Conservation (phyloP, 1,140 invertebrate species). For the Halyomorpha halys region DNA sequence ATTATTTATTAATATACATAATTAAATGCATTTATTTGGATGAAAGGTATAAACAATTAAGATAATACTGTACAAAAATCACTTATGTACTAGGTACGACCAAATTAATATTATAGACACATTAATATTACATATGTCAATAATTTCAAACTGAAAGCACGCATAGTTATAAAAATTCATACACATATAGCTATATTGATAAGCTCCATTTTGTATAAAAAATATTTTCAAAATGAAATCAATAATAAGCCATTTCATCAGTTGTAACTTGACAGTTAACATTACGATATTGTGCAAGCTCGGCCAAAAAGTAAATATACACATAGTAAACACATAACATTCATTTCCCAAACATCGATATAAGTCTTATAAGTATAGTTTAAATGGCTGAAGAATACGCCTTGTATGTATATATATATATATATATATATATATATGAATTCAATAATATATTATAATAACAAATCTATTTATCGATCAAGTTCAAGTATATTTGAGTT, state of each 20-base stretch:
- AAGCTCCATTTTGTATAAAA: neutral
- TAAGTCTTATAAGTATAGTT: slow-evolving; percentile 11
- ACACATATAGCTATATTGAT: neutral
- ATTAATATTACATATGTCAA: slow-evolving; percentile 4
- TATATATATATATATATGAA: neutral
- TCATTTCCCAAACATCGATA: slow-evolving; percentile 11
- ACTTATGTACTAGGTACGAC: no score
- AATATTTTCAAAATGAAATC: slow-evolving; percentile 6
- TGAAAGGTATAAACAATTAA: no score
- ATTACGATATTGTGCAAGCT: slow-evolving; percentile 7
- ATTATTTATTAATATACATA: no score
- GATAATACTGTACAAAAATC: no score
- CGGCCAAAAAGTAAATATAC: slow-evolving; percentile 9
- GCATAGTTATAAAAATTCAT: slow-evolving; percentile 5
- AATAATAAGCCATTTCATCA: neutral
- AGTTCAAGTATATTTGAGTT: slow-evolving; percentile 3
- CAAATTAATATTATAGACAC: no score
- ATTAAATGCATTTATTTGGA: no score
- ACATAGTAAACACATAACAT: slow-evolving; percentile 9
- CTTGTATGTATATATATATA: neutral
- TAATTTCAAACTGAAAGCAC: slow-evolving; percentile 9
- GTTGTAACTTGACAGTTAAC: neutral
- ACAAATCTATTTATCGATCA: neutral
- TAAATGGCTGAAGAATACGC: slow-evolving; percentile 5
- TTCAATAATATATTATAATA: neutral